Evolutionary conservation across 2,113 vertebrate species (phyloP).

Genomic region (Hiodon tergisus): DNA sequence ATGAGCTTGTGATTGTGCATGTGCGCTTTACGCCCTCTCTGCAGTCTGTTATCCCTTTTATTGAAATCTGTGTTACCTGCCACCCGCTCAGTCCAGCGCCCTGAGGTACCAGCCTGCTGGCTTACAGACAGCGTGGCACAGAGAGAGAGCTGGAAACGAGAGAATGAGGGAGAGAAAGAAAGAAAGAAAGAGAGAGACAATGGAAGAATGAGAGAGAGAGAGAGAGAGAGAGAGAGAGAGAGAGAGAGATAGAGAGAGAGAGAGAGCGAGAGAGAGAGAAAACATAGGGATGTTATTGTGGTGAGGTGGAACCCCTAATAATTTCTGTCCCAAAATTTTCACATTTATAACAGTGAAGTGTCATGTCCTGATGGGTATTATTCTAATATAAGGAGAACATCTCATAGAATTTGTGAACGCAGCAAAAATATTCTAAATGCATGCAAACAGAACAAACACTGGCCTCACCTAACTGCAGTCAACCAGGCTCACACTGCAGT

Average conservation of each 20-base stretch:
- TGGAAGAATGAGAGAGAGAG: slow-evolving; percentile 14
- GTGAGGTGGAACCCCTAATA: too few relatives aligned
- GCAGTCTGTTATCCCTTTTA: slow-evolving; percentile 70
- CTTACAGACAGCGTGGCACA: slow-evolving; percentile 43
- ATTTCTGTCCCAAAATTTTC: too few relatives aligned
- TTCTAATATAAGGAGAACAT: too few relatives aligned
- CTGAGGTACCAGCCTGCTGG: slow-evolving; percentile 59
- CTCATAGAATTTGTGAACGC: too few relatives aligned
- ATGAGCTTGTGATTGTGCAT: slow-evolving; percentile 9
- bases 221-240: slow-evolving; percentile 14
- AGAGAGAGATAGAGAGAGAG: not conserved
- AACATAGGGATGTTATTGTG: not conserved
- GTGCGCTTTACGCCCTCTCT: slow-evolving; percentile 46
- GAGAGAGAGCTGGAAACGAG: slow-evolving; percentile 12
- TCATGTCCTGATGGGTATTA: too few relatives aligned
- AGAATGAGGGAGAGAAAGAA: not conserved
- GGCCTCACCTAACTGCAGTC: too few relatives aligned
- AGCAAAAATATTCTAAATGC: too few relatives aligned
- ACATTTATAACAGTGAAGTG: too few relatives aligned
- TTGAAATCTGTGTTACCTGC: slow-evolving; percentile 71
- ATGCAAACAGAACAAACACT: too few relatives aligned
- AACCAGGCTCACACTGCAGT: too few relatives aligned
- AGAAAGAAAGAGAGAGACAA: not conserved
- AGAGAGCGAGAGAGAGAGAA: not conserved
- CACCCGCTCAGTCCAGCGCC: slow-evolving; percentile 62